Base-by-base conservation (phyloP, 2,888 invertebrate species). In the Scaptomyza cyrtandrae region DNA sequence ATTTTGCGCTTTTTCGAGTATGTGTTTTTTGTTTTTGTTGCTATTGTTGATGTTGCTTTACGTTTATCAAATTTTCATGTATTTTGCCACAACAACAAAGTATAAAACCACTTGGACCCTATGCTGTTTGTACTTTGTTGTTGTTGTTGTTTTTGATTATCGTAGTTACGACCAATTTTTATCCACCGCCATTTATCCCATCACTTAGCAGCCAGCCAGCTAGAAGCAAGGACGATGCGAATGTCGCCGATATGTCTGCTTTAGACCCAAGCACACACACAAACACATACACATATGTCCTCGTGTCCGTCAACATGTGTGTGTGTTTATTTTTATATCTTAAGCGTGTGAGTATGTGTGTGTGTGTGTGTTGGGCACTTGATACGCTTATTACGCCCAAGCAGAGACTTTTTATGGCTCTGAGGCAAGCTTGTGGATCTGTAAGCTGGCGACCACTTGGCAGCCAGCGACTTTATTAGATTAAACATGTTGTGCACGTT, bases 11-110 rank as follows among this genome's bases (percentile, higher is more conserved):
- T 66, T 76, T 85, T 49, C 9, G 0, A 3, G 7, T 33, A 5
- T 16, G 16, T 31, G 7, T 39, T 37, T 13, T 39, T 7, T 14
- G 62, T 64, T 64, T 70, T 50, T 74, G 24, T 9, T 35, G 27
- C 63, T 62, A 27, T n/a, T 45, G 13, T 27, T 27, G n/a, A 11
- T 33, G 10, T 62, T 57, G 66, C 59, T 85, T 76, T 67, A 65
- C 86, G 88, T 83, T 87, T 87, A 83, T 83, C 83, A 83, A 83
- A 83, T 83, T 82, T 84, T 84, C 88, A 88, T 84, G 88, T 39
- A 75, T 82, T 74, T 59, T 63, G 62, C 60, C 55, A 37, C 33
- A 35, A 35, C 33, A 35, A n/a, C 35, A 56, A 49, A 52, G 46
- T 37, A 43, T 14, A 59, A 68, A 31, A 45, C 33, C 56, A 43